Evolutionary conservation across 2,113 vertebrate genomes (phyloP), one percentile per base, ranked within the genome.

Genomic region (Zootoca vivipara): DNA sequence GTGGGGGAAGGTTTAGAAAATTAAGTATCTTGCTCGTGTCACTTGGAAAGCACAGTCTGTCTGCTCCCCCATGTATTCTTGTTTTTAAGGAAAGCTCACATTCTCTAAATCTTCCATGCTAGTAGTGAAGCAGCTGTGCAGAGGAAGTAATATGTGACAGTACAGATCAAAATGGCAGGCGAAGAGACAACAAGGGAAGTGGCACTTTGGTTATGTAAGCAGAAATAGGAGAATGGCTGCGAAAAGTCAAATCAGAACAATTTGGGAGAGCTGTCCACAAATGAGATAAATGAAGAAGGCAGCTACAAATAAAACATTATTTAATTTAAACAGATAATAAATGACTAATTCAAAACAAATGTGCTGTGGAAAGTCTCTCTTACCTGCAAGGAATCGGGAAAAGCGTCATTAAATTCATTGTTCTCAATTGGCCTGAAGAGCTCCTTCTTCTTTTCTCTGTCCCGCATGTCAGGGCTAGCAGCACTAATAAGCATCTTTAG

Each of bases 371-470:
- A 40, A 89, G 67, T 87, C 85, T 89, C 83, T 89, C 77, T 91
- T 91, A 99, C 98, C 97, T 98, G 98, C 42, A 95, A 89, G 0
- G 89, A 94, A 38, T 97, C 97, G 38, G 92, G 52, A 38, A 93
- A 89, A 0, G 16, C 90, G 30, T 94, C 94, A 1, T 92, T 94
- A 85, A 95, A 96, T 40, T 95, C 93, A 73, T 93, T 96, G 85
- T 97, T 98, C 90, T 99, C 98, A 87, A 98, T 97, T 72, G 98
- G 98, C 83, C 98, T 96, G 83, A 99, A 98, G 18, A 98, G 97
- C 7, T 96, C 98, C 93, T 99, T 99, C 75, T 97, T 99, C 97
- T 99, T 98, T 94, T 93, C 97, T 15, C 97, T 89, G 91, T 98
- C 97, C 87, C 97, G 94, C 88, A 98, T 98, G 69, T 98, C 97